Conservation (phyloP, 2,888 invertebrate species). For the Chalcis sispes region DNA sequence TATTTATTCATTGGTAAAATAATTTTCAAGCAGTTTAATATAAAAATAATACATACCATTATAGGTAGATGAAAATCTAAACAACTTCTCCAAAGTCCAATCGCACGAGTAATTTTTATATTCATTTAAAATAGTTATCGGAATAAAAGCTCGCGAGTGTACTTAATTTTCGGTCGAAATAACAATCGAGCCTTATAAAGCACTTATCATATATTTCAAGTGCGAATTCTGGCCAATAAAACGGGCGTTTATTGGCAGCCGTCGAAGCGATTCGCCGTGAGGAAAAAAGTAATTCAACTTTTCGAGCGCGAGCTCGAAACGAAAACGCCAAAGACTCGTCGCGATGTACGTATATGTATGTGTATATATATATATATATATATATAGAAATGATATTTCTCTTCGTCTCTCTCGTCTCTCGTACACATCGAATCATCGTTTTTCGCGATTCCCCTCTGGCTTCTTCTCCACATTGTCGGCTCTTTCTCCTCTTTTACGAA, state of each 20-base stretch:
- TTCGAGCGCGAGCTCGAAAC: slow-evolving; percentile 39
- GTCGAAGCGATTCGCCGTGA: too few species aligned
- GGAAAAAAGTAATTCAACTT: slow-evolving; percentile 56
- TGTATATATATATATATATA: too few species aligned
- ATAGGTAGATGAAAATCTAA: too few species aligned
- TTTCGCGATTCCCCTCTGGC: slow-evolving; percentile 8
- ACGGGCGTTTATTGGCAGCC: slow-evolving; percentile 53
- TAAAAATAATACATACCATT: too few species aligned
- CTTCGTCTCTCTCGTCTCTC: not conserved
- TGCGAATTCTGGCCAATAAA: slow-evolving; percentile 57
- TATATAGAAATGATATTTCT: slow-evolving; percentile 46
- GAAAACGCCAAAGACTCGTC: slow-evolving; percentile 40
- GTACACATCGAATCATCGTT: not conserved
- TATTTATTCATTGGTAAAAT: too few species aligned
- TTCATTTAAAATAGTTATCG: not conserved
- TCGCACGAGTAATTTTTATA: too few species aligned
- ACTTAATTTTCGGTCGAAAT: slow-evolving; percentile 38
- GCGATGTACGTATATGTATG: too few species aligned
- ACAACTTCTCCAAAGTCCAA: too few species aligned
- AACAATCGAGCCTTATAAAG: slow-evolving; percentile 51
- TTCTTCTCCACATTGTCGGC: slow-evolving; percentile 25
- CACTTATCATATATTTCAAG: slow-evolving; percentile 58
- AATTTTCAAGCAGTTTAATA: too few species aligned
- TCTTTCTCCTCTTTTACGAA: slow-evolving; percentile 27
- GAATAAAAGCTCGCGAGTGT: not conserved